Evolutionary conservation across 2,888 invertebrate genomes (phyloP).

Genomic region (Molorchus minor): DNA sequence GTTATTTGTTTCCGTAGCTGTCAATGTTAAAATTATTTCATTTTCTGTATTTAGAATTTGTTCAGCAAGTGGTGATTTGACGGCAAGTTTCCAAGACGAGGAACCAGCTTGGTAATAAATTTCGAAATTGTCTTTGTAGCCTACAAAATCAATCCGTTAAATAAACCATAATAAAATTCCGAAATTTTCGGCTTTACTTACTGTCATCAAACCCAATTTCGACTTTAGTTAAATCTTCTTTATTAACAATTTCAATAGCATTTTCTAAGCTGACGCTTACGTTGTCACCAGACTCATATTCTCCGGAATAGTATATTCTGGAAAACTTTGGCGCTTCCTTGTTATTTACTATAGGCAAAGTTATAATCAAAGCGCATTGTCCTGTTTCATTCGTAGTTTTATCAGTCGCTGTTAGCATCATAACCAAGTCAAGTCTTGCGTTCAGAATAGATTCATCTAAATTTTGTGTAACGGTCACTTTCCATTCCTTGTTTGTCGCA

Average conservation of each 20-base stretch:
- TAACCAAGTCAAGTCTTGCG: conserved; percentile 16
- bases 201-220: conserved; percentile 12
- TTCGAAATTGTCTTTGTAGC: conserved; percentile 30
- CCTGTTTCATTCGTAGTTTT: conserved; percentile 7
- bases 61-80: conserved; percentile 24
- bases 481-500: conserved; percentile 7
- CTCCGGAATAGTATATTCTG: conserved; percentile 11
- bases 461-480: conserved; percentile 10
- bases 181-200: conserved; percentile 2
- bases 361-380: conserved; percentile 15
- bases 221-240: conserved; percentile 1
- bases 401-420: conserved; percentile 23
- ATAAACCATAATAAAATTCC: no score
- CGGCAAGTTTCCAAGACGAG: conserved; percentile 24
- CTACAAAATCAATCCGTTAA: conserved; percentile 31
- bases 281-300: background rate
- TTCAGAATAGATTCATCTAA: conserved; percentile 22
- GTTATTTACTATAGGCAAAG: conserved; percentile 26
- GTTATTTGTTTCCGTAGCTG: conserved; percentile 28
- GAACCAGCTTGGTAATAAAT: conserved; percentile 16
- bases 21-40: conserved; percentile 36
- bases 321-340: conserved; percentile 30
- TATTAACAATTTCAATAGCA: conserved; percentile 1
- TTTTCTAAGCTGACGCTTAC: background rate
- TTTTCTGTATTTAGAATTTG: conserved; percentile 22